Percentiles rank a stretch among this genome's conserved stretches.
Conservation (phyloP, 2,888 invertebrate genomes). For the Drosophila cracens region DNA sequence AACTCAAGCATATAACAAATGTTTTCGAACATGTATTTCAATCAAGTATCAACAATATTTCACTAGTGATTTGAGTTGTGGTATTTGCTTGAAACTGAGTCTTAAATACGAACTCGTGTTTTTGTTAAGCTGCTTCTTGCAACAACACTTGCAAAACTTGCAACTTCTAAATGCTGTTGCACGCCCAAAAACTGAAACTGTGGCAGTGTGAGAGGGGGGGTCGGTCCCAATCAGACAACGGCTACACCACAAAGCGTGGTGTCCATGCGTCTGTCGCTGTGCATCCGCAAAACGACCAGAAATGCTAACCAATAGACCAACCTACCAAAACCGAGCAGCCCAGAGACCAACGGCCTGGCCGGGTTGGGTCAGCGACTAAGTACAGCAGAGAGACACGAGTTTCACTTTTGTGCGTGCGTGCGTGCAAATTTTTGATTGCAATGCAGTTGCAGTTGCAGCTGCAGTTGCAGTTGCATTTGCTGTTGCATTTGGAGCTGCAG, state of each 20-base stretch:
- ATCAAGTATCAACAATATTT: background rate
- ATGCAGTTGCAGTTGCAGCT: conserved; percentile 18
- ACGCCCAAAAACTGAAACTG: background rate
- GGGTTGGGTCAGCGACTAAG: conserved; percentile 21
- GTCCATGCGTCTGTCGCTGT: conserved; percentile 49
- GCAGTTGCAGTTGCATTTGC: conserved; percentile 8
- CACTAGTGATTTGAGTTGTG: background rate
- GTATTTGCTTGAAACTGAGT: background rate
- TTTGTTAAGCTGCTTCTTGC: background rate
- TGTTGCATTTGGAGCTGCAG: conserved; percentile 1
- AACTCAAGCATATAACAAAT: background rate
- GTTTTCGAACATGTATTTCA: background rate
- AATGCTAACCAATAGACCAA: conserved; percentile 61
- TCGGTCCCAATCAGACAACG: conserved; percentile 38
- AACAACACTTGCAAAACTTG: background rate
- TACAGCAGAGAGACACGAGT: conserved; percentile 33
- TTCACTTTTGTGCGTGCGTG: conserved; percentile 63
- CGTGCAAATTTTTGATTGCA: conserved; percentile 76
- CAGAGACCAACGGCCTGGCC: conserved; percentile 13
- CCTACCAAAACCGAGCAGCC: conserved; percentile 27
- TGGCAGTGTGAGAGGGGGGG: background rate
- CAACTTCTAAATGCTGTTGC: background rate
- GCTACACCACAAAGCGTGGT: conserved; percentile 61
- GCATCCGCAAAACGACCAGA: conserved; percentile 70
- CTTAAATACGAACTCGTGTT: background rate